Evolutionary conservation across 2,888 invertebrate species (phyloP).

Genomic region (Trichogramma dendrolimi): DNA sequence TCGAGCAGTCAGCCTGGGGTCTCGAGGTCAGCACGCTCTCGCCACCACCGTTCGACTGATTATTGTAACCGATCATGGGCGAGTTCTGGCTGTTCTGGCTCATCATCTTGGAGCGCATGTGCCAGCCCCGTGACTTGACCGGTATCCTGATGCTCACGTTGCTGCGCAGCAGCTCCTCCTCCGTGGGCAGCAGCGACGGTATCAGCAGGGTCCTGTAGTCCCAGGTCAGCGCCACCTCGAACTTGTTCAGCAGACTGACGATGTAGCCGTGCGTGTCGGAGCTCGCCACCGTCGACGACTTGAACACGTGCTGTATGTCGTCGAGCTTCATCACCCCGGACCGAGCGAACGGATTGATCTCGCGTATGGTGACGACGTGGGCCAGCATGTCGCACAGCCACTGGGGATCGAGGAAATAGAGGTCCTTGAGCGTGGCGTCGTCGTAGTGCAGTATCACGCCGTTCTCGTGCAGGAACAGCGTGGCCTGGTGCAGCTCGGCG

Average conservation of each 20-base stretch:
- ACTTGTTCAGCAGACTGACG: constrained; percentile 88
- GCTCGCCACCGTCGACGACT: constrained; percentile 75
- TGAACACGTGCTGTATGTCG: constrained; percentile 87
- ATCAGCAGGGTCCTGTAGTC: constrained; percentile 86
- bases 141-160: constrained; percentile 56
- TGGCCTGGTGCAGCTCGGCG: constrained; percentile 90
- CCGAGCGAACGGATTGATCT: constrained; percentile 91
- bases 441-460: constrained; percentile 93
- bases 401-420: constrained; percentile 95
- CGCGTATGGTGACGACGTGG: constrained; percentile 93
- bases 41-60: constrained; percentile 32
- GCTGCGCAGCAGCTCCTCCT: constrained; percentile 60
- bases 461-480: constrained; percentile 95
- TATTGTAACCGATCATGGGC: constrained; percentile 43
- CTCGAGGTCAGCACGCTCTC: constrained; percentile 54
- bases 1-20: constrained; percentile 58
- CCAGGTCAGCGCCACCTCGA: constrained; percentile 96
- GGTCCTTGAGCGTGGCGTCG: constrained; percentile 87
- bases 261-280: constrained; percentile 74
- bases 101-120: constrained; percentile 56
- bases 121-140: constrained; percentile 66
- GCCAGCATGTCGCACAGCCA: constrained; percentile 98
- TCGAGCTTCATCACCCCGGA: constrained; percentile 91
- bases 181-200: constrained; percentile 81
- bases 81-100: constrained; percentile 35